These are phyloP conservation scores for Pyxicephalus adspersus DNA, from an alignment of 2,113 vertebrate species.

Conservation along the genomic window DNA sequence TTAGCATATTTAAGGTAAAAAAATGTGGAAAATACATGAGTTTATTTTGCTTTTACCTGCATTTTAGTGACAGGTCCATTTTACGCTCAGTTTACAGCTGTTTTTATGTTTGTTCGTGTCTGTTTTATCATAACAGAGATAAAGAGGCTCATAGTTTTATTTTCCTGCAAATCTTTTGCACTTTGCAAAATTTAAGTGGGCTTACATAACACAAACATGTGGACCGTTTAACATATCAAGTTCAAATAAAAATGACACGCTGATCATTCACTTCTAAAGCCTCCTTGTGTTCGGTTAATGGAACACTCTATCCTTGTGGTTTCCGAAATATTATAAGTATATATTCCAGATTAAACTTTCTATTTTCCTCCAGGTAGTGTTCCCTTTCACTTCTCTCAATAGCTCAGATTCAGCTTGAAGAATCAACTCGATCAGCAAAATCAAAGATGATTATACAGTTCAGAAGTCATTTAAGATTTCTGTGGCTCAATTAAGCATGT, in stretches of 20 bases:
- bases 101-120: too few species aligned
- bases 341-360: slow-evolving; percentile 80
- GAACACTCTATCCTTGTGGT: slow-evolving; percentile 79
- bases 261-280: slow-evolving; percentile 81
- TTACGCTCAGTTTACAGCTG: too few species aligned
- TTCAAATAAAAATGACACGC: slow-evolving; percentile 73
- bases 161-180: slow-evolving; percentile 70
- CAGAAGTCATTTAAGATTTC: slow-evolving; percentile 91
- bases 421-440: slow-evolving; percentile 87
- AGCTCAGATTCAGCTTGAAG: slow-evolving; percentile 77
- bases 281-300: slow-evolving; percentile 85
- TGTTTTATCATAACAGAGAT: not conserved
- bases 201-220: slow-evolving; percentile 70
- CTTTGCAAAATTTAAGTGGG: slow-evolving; percentile 73
- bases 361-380: slow-evolving; percentile 74
- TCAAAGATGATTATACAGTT: slow-evolving; percentile 86
- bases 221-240: slow-evolving; percentile 81
- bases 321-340: slow-evolving; percentile 85
- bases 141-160: slow-evolving; percentile 58
- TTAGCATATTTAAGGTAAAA: too few species aligned
- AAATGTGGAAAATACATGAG: too few species aligned
- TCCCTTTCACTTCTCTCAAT: slow-evolving; percentile 78
- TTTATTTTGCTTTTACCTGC: too few species aligned
- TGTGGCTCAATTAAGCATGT: slow-evolving; percentile 89
- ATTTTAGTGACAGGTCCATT: too few species aligned